These are phyloP conservation scores for Cyclina sinensis DNA, from an alignment of 1,140 invertebrate species.

Conservation along the genomic window DNA sequence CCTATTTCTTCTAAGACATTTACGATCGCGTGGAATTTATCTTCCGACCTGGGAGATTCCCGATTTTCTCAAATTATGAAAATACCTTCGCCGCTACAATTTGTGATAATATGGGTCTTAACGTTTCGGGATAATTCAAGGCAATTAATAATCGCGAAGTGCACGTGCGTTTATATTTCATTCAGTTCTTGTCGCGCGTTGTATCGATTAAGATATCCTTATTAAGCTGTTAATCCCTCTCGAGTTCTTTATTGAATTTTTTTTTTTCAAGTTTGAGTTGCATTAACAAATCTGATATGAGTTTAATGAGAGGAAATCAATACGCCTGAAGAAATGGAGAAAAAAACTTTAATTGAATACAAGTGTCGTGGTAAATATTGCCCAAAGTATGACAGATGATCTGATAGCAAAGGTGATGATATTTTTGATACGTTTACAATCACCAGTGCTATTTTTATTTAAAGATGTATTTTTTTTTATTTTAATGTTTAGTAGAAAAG, in stretches of 20 bases:
- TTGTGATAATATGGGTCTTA: neutral
- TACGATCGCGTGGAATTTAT: neutral
- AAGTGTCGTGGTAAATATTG: neutral
- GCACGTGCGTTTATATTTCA: neutral
- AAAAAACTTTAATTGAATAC: constrained; percentile 2
- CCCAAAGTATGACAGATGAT: neutral
- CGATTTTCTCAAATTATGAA: neutral
- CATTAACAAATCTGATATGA: constrained; percentile 15
- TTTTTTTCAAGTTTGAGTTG: neutral
- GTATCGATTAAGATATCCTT: constrained; percentile 25
- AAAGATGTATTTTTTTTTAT: too few relatives aligned
- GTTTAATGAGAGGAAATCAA: neutral
- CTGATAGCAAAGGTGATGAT: neutral
- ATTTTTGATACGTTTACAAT: neutral
- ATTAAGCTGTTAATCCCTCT: neutral
- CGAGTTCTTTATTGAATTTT: neutral
- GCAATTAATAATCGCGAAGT: neutral
- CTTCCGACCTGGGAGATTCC: neutral
- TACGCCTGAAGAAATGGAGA: neutral
- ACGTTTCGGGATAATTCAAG: neutral
- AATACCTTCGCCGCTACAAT: neutral
- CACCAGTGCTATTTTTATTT: too few relatives aligned
- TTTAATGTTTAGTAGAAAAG: too few relatives aligned
- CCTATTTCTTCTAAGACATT: too few relatives aligned
- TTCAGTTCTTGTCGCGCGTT: neutral